phyloP scores from a whole-genome alignment of 1,140 invertebrate species.

The Brachionus manjavacas region DNA sequence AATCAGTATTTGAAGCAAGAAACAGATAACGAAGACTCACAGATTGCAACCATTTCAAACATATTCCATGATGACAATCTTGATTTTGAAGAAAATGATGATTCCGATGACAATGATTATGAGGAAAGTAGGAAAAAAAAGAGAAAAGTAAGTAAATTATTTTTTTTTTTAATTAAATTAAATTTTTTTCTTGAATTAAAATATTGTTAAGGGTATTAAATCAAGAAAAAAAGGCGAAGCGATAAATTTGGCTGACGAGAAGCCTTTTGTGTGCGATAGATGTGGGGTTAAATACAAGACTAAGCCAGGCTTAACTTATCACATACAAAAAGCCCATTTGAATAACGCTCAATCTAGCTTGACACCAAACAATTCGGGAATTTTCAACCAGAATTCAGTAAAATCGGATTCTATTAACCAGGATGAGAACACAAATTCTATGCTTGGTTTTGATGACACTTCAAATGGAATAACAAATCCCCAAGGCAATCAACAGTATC shows the following conservation, averaged over 20 bases:
- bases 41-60: neutral
- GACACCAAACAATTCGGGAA: neutral
- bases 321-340: slow-evolving; percentile 62
- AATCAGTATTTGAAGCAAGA: slow-evolving; percentile 5
- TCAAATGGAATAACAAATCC: neutral
- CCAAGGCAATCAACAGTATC: neutral
- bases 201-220: slow-evolving; percentile 54
- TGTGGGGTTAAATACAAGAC: slow-evolving; percentile 96
- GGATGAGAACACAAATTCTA: slow-evolving; percentile 27
- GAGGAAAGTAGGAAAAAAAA: slow-evolving; percentile 65
- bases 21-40: neutral
- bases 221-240: slow-evolving; percentile 64
- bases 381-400: neutral
- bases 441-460: slow-evolving; percentile 10
- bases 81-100: slow-evolving; percentile 66
- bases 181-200: neutral
- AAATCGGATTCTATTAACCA: slow-evolving; percentile 1
- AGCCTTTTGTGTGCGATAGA: slow-evolving; percentile 86
- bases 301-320: slow-evolving; percentile 87
- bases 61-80: neutral
- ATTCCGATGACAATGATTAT: slow-evolving; percentile 83
- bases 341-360: neutral
- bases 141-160: neutral
- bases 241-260: slow-evolving; percentile 63
- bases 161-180: neutral